Conservation (phyloP, 2,888 invertebrate species). For the Phalera bucephala region DNA sequence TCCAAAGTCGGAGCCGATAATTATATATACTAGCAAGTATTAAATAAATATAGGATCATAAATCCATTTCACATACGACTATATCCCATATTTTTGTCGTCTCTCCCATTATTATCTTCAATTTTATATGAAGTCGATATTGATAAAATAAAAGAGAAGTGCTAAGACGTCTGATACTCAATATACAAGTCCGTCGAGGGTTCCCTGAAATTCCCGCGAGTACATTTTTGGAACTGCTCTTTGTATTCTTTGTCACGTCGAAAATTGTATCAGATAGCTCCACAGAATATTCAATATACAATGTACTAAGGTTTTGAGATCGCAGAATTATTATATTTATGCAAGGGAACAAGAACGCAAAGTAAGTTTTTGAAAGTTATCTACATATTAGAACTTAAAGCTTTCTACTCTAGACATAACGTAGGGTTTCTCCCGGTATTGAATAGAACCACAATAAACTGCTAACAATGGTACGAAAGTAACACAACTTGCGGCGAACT, state of each 20-base stretch:
- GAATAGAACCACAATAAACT: conserved; percentile 50
- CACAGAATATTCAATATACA: conserved; percentile 33
- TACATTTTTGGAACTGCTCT: conserved; percentile 48
- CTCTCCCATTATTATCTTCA: conserved; percentile 24
- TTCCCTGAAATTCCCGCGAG: conserved; percentile 45
- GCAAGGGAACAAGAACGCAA: conserved; percentile 5
- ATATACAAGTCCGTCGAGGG: conserved; percentile 51
- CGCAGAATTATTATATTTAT: background rate
- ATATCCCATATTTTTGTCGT: too few species aligned
- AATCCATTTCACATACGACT: too few species aligned
- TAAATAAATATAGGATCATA: too few species aligned
- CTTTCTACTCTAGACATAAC: conserved; percentile 76
- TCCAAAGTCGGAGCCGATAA: too few species aligned
- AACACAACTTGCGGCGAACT: conserved; percentile 55
- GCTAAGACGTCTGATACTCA: conserved; percentile 53
- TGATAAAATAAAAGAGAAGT: conserved; percentile 47
- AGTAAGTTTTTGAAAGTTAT: conserved; percentile 12
- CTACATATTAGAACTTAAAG: conserved; percentile 8
- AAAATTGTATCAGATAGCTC: conserved; percentile 51
- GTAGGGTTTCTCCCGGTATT: conserved; percentile 22
- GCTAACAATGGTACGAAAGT: conserved; percentile 59
- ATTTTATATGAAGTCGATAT: conserved; percentile 39
- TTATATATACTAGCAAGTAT: too few species aligned
- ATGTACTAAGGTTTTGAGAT: conserved; percentile 1
- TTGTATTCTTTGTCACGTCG: conserved; percentile 47